Evolutionary conservation across 2,113 vertebrate genomes (phyloP), one percentile per base, ranked within the genome.

Genomic region (Ellobius talpinus): DNA sequence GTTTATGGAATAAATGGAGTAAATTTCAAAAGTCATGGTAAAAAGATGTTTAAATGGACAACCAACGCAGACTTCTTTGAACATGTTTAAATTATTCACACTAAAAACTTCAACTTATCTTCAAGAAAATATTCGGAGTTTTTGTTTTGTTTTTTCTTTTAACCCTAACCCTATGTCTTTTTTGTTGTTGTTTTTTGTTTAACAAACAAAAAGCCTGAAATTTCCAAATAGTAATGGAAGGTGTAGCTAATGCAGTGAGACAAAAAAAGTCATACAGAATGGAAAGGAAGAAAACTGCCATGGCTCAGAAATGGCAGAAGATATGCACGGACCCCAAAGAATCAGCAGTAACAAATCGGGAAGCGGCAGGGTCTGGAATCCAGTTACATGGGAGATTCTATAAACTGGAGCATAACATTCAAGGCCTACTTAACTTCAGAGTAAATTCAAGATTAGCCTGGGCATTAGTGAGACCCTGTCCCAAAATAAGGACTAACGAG

Each of bases 71-170:
- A 82, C 16, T 55, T 94, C 13, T 92, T 77, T 10, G 52, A 87
- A 85, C 90, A 74, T 47, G 3, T 84, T 85, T 92, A 23, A 81
- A 65, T 17, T 94, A 82, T 29, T 78, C 24, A 77, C 5, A 61
- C 52, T 82, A 33, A 86, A 86, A 86, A 39, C 7, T 63, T 66
- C 55, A 90, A 42, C 42, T 94, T 19, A 61, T 86, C 61, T 81
- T 66, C 87, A 50, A 91, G 61, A 94, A 95, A 91, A 84, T 7
- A 96, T n/a, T 73, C 89, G 12, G 17, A 26, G 63, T 42, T 95
- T 95, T 89, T 73, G 19, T 39, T 72, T 72, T 70, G 33, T 39
- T 72, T 65, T 26, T 63, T 63, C 61, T 63, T 24, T 63, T 63
- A 63, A 63, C 61, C 61, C 61, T 63, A 63, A 63, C 23, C 61